Conservation (phyloP, 1,140 invertebrate species). For the Metopolophium dirhodum region DNA sequence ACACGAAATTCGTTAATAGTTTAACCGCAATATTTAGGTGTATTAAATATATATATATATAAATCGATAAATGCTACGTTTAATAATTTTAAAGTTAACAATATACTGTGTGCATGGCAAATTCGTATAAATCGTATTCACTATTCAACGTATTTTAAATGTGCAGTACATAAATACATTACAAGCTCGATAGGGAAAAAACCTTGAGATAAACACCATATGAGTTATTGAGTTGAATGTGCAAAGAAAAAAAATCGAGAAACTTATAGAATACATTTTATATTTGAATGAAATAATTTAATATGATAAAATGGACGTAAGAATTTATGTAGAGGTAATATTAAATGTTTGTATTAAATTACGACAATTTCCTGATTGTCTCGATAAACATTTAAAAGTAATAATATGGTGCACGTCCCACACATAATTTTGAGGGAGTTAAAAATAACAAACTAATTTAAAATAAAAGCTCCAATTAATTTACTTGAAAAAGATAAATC, state of each 20-base stretch:
- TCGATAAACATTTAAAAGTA: not conserved
- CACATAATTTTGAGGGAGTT: not conserved
- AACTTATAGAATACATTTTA: not conserved
- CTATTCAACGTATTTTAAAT: not conserved
- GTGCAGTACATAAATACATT: not conserved
- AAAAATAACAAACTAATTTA: not conserved
- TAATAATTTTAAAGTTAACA: not conserved
- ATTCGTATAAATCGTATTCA: not conserved
- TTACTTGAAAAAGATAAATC: not conserved
- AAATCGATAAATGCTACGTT: not conserved
- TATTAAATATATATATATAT: too few species aligned
- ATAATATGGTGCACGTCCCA: not conserved
- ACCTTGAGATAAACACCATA: not conserved
- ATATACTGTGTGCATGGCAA: not conserved
- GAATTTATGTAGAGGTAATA: not conserved
- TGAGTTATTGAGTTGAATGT: not conserved
- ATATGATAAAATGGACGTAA: not conserved
- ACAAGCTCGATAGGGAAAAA: not conserved
- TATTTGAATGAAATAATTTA: constrained; percentile 2
- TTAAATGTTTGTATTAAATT: not conserved
- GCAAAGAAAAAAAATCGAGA: not conserved
- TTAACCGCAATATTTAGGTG: not conserved
- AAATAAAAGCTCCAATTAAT: not conserved
- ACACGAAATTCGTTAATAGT: not conserved
- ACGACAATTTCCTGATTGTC: not conserved